Evolutionary conservation across 2,113 vertebrate species (phyloP).

Genomic region (Odontophorus gujanensis): DNA sequence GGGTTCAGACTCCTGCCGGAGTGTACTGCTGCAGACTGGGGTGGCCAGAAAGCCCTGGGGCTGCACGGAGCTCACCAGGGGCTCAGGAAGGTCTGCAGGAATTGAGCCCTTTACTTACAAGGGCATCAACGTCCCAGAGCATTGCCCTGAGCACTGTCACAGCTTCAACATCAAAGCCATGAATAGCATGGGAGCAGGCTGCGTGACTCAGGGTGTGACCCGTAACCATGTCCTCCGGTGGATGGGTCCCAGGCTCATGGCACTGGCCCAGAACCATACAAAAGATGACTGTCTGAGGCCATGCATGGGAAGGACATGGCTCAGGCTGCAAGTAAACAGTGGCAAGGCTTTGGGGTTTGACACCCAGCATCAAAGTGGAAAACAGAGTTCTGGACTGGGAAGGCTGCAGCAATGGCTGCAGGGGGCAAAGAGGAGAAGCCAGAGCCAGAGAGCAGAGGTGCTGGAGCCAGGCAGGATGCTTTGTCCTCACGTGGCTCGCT

Average conservation of each 20-base stretch:
- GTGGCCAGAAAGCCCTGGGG: not conserved
- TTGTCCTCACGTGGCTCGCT: not conserved
- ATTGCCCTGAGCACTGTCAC: not conserved
- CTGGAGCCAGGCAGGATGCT: not conserved
- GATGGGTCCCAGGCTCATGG: not conserved
- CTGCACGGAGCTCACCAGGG: not conserved
- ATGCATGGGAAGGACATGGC: not conserved
- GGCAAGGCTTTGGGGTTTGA: not conserved
- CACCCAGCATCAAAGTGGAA: not conserved
- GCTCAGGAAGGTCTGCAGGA: not conserved
- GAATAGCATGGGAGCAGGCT: not conserved
- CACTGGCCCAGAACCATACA: not conserved
- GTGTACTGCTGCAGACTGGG: not conserved
- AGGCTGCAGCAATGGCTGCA: not conserved
- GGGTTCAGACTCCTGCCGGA: not conserved
- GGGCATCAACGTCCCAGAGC: not conserved
- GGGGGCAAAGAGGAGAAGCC: not conserved
- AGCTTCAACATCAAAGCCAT: not conserved
- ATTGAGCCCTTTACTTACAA: not conserved
- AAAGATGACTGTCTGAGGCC: too few species aligned
- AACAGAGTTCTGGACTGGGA: not conserved
- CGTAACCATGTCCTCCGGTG: fast-evolving
- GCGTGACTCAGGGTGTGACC: not conserved
- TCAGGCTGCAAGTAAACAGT: fast-evolving
- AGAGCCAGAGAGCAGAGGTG: not conserved